These are phyloP conservation scores for Antennarius maculatus DNA, from an alignment of 2,797 vertebrate genomes.

Conservation along the genomic window DNA sequence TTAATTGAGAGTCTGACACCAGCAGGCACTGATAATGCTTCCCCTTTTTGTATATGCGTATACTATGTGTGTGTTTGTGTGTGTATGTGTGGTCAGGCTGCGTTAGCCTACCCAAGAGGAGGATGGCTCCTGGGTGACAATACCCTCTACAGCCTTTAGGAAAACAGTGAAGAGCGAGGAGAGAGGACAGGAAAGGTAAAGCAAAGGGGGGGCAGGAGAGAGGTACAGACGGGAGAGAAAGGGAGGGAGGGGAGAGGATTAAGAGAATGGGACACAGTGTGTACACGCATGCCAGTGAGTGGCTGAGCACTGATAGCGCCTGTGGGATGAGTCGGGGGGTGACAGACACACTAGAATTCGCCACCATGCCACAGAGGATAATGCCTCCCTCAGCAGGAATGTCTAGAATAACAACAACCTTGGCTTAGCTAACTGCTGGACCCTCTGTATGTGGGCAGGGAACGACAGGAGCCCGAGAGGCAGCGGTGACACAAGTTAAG, in stretches of 20 bases:
- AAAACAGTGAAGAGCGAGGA: constrained; percentile 15
- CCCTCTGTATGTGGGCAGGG: constrained; percentile 12
- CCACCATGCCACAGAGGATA: constrained; percentile 55
- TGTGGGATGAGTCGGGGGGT: constrained; percentile 62
- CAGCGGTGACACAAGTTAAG: not conserved
- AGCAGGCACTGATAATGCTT: constrained; percentile 57
- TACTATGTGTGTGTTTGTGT: constrained; percentile 35
- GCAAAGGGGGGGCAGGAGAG: constrained; percentile 18
- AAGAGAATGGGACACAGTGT: constrained; percentile 56
- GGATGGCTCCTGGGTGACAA: constrained; percentile 55
- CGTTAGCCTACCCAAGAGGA: constrained; percentile 34
- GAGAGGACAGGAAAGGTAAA: constrained; percentile 23
- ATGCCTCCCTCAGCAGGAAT: constrained; percentile 63
- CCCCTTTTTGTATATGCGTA: constrained; percentile 5
- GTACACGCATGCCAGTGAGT: constrained; percentile 67
- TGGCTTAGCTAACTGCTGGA: constrained; percentile 35
- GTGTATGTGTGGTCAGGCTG: constrained; percentile 17
- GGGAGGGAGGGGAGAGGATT: constrained; percentile 36
- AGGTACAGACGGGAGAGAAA: not conserved
- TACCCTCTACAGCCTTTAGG: constrained; percentile 54
- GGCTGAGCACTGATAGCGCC: constrained; percentile 62
- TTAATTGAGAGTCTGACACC: constrained; percentile 67
- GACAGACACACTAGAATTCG: constrained; percentile 66
- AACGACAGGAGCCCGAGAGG: constrained; percentile 8
- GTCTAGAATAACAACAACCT: constrained; percentile 56